Conservation (phyloP, 2,113 vertebrate species). For the Anolis carolinensis region DNA sequence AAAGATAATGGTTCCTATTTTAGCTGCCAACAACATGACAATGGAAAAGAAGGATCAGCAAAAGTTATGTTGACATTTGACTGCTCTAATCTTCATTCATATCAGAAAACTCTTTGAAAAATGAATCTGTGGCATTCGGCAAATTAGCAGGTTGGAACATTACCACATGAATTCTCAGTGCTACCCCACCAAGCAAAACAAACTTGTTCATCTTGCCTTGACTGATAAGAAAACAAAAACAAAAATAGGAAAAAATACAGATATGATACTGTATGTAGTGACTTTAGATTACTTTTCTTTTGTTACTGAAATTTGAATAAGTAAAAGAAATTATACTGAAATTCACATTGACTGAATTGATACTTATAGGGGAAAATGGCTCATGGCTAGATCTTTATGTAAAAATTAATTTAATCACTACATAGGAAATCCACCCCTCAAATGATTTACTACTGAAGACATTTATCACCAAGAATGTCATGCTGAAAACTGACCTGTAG, state of each 20-base stretch:
- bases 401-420: constrained; percentile 37
- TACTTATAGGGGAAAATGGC: constrained; percentile 16
- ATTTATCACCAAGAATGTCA: not conserved
- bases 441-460: constrained; percentile 5
- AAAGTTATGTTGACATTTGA: constrained; percentile 70
- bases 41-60: constrained; percentile 55
- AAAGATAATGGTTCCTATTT: constrained; percentile 57
- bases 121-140: constrained; percentile 78
- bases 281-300: constrained; percentile 47
- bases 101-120: constrained; percentile 73
- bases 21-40: constrained; percentile 40
- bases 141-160: constrained; percentile 70
- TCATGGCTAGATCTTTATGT: not conserved
- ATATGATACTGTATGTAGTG: constrained; percentile 55
- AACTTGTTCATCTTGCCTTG: constrained; percentile 51
- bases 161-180: constrained; percentile 60
- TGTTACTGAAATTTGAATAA: constrained; percentile 33
- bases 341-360: constrained; percentile 27
- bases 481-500: not conserved
- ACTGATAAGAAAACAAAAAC: constrained; percentile 68
- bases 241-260: constrained; percentile 58
- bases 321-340: constrained; percentile 47
- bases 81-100: constrained; percentile 69
- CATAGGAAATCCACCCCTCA: constrained; percentile 38
- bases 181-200: constrained; percentile 27